phyloP scores from a whole-genome alignment of 2,797 vertebrate genomes.

The Oreochromis mossambicus region DNA sequence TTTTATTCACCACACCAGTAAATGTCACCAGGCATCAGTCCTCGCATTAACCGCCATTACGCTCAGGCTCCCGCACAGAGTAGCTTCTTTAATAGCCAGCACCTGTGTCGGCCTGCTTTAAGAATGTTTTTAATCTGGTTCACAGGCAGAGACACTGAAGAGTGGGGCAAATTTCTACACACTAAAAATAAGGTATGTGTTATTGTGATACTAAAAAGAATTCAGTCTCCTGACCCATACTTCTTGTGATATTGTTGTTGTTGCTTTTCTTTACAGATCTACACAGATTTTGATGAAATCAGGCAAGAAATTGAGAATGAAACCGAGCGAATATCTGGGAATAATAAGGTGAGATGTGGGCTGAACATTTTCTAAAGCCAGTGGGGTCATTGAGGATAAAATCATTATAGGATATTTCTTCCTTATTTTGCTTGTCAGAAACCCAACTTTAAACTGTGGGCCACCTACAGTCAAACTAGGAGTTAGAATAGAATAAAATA shows the following conservation, averaged over 20 bases:
- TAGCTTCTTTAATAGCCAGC: neutral
- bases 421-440: neutral
- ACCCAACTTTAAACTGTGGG: neutral
- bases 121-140: constrained; percentile 1
- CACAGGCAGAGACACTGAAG: constrained; percentile 88
- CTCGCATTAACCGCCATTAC: neutral
- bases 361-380: accelerated
- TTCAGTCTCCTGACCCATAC: neutral
- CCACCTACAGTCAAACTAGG: neutral
- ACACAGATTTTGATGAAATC: constrained; percentile 96
- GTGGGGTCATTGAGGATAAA: neutral
- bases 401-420: neutral
- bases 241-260: neutral
- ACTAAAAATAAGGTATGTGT: constrained; percentile 92
- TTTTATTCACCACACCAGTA: neutral
- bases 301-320: constrained; percentile 97
- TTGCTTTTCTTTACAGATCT: constrained; percentile 76
- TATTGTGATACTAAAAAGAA: neutral
- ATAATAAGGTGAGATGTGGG: constrained; percentile 85
- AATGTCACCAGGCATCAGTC: neutral
- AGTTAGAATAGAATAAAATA: neutral
- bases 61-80: neutral
- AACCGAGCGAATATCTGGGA: constrained; percentile 95
- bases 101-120: neutral
- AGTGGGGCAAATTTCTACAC: constrained; percentile 99